Base-by-base conservation (phyloP, 2,113 vertebrate genomes). In the Climacteris rufus region DNA sequence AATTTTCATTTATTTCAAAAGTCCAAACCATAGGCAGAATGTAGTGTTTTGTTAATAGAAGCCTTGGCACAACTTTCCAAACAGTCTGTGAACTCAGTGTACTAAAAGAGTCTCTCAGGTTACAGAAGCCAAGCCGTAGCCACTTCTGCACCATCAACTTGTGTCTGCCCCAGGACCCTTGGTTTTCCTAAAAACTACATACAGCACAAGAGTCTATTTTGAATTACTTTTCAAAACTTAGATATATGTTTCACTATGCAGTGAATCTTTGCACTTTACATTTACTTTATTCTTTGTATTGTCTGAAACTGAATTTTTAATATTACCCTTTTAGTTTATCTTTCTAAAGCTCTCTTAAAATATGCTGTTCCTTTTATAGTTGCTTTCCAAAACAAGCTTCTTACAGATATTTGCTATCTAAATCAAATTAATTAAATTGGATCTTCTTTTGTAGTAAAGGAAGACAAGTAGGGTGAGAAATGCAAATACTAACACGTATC, bases 401-500 rank as follows among this genome's bases (percentile, higher is more conserved):
- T 70, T 80, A 61, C 14, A 69, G 54, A 65, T 22, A 82, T 92
- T 92, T 69, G 13, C 45, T 83, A 77, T 83, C 85, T 61, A 77
- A 76, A 92, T 69, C 53, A 31, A 87, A 83, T 94, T 93, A 84
- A 85, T 96, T 70, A 84, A 83, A 78, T 63, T 76, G 25, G 95
- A 83, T 91, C 39, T 90, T 95, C 65, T 89, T 75, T 83, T 91
- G 68, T 90, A 71, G n/a, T 70, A 65, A 54, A 65, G 30, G 53
- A 90, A 91, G 79, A 91, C 64, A 96, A 86, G 95, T 65, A 80
- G 71, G 33, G 70, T 49, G 50, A 86, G 64, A 89, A 97, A 94
- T 74, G 83, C 49, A 88, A 94, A 87, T 91, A 39, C 31, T 70
- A 78, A 87, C 33, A 69, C 27, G 31, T 65, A 77, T 35, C 1